Percentiles rank a stretch among this genome's conserved stretches.
phyloP scores from a whole-genome alignment of 2,113 vertebrate species.

The Corythoichthys intestinalis region DNA sequence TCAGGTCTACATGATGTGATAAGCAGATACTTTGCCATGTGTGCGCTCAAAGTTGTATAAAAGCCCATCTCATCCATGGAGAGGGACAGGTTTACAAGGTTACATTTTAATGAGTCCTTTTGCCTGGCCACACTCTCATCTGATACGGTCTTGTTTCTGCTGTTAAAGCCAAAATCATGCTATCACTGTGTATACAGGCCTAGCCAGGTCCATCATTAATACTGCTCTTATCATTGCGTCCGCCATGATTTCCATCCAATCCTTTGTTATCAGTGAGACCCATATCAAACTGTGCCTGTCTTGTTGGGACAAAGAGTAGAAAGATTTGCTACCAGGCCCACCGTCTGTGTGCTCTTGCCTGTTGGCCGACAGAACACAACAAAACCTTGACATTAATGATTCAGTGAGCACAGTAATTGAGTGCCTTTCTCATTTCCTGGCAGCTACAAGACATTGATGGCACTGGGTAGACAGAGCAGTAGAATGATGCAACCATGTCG shows the following conservation, averaged over 20 bases:
- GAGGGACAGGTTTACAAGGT: conserved; percentile 57
- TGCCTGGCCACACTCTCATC: conserved; percentile 50
- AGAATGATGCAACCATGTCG: conserved; percentile 32
- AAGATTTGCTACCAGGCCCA: conserved; percentile 52
- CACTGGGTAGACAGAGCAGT: conserved; percentile 33
- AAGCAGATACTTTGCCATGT: conserved; percentile 31
- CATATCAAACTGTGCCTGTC: conserved; percentile 63
- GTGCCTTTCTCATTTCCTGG: conserved; percentile 71
- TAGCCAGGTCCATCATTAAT: conserved; percentile 64
- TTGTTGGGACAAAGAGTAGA: conserved; percentile 53
- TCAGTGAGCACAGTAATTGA: conserved; percentile 71
- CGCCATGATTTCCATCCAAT: conserved; percentile 53
- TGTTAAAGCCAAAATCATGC: conserved; percentile 52
- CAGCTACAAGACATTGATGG: conserved; percentile 55
- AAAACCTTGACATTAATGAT: conserved; percentile 69
- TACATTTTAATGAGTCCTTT: conserved; percentile 57
- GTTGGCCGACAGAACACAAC: conserved; percentile 55
- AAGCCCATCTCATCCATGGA: conserved; percentile 46
- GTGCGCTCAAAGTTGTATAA: conserved; percentile 42
- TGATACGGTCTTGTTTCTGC: conserved; percentile 53
- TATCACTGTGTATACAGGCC: conserved; percentile 60
- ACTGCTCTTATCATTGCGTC: conserved; percentile 60
- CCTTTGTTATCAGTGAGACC: conserved; percentile 64
- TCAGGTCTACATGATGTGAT: conserved; percentile 27
- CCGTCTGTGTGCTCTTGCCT: conserved; percentile 59